A percentile compares a stretch with the other conserved stretches of the same genome.
These are phyloP conservation scores for Amphilophus citrinellus DNA, from an alignment of 2,113 vertebrate genomes.

Conservation along the genomic window DNA sequence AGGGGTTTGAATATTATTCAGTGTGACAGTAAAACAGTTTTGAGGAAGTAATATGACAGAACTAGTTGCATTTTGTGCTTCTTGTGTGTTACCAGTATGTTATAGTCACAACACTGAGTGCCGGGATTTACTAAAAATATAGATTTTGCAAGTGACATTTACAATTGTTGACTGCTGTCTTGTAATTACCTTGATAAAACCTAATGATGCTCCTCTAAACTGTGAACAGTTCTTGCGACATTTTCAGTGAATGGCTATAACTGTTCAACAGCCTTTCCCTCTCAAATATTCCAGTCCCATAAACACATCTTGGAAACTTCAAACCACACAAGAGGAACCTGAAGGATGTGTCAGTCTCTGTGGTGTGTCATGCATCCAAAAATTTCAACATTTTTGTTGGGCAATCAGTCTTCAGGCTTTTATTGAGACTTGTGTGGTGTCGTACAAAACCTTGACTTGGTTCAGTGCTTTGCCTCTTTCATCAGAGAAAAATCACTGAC, in stretches of 20 bases:
- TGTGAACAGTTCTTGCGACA: not conserved
- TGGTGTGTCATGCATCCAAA: constrained; percentile 51
- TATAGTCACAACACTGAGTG: not conserved
- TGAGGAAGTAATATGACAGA: not conserved
- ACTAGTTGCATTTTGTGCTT: not conserved
- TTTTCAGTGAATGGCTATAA: not conserved
- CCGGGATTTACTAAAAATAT: not conserved
- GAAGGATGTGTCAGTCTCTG: constrained; percentile 42
- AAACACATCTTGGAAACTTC: constrained; percentile 48
- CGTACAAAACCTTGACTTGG: not conserved
- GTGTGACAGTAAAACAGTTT: not conserved
- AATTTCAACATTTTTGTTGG: constrained; percentile 39
- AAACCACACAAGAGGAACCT: constrained; percentile 31
- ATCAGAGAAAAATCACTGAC: constrained; percentile 7
- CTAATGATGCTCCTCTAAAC: not conserved
- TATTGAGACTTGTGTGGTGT: constrained; percentile 23
- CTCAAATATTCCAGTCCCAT: constrained; percentile 20
- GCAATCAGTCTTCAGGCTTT: constrained; percentile 17
- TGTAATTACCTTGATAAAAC: not conserved
- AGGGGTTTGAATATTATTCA: not conserved
- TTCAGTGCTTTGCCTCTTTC: constrained; percentile 52
- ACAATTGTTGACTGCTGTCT: not conserved
- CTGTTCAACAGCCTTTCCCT: not conserved
- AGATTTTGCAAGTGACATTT: not conserved
- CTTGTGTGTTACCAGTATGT: not conserved